phyloP scores from a whole-genome alignment of 2,888 invertebrate genomes.

The Dione juno region DNA sequence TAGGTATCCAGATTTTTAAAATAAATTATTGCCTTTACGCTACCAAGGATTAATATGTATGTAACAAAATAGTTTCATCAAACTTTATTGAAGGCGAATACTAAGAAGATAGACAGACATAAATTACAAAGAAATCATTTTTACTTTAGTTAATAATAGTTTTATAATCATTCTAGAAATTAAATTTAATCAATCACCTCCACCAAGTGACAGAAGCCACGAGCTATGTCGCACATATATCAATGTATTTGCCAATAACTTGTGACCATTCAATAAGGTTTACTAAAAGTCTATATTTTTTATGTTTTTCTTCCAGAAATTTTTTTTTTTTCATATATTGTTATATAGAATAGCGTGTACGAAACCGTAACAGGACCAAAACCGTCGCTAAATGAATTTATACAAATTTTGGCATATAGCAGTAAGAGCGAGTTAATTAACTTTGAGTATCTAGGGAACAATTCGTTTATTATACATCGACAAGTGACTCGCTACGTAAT shows the following conservation, averaged over 20 bases:
- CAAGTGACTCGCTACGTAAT: conserved; percentile 1
- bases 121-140: too few species aligned
- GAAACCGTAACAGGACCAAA: not conserved
- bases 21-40: too few species aligned
- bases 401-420: conserved; percentile 14
- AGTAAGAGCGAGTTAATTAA: conserved; percentile 21
- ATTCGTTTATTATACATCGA: conserved; percentile 33
- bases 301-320: too few species aligned
- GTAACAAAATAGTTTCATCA: too few species aligned
- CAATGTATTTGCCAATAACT: conserved; percentile 13
- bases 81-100: too few species aligned
- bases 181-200: not conserved
- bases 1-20: too few species aligned
- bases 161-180: not conserved
- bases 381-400: not conserved
- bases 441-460: conserved; percentile 27
- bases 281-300: too few species aligned
- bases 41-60: too few species aligned
- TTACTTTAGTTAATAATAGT: too few species aligned
- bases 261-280: not conserved
- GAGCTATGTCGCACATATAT: conserved; percentile 4
- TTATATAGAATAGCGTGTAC: not conserved
- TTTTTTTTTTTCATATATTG: too few species aligned
- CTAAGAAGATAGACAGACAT: too few species aligned
- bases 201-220: not conserved